Percentiles rank a stretch among this genome's conserved stretches.
phyloP scores from a whole-genome alignment of 2,113 vertebrate genomes.

The Tyrannus savana region DNA sequence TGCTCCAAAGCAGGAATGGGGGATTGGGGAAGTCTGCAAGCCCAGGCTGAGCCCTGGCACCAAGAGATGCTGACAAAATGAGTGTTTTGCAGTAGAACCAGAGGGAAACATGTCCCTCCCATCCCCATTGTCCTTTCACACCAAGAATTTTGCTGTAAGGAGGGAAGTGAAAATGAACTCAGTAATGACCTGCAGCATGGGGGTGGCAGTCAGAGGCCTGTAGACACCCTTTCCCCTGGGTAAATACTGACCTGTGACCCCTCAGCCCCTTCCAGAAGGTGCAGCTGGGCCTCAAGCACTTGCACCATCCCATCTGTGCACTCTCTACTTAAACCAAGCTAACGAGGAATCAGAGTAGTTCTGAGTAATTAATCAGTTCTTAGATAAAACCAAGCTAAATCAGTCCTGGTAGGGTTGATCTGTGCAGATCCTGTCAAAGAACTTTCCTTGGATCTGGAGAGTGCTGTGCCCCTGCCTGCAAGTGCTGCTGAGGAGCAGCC shows the following conservation, averaged over 20 bases:
- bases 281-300: accelerated
- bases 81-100: background rate
- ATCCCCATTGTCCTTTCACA: background rate
- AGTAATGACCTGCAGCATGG: accelerated
- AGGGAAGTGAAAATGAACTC: background rate
- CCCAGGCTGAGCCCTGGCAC: background rate
- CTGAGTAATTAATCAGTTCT: background rate
- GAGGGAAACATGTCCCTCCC: background rate
- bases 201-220: background rate
- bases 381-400: background rate
- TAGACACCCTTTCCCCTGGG: background rate
- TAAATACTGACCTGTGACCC: background rate
- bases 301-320: accelerated
- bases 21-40: background rate
- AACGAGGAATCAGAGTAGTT: background rate
- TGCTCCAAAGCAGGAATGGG: accelerated
- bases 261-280: background rate
- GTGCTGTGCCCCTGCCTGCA: background rate
- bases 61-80: background rate
- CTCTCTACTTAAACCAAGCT: background rate
- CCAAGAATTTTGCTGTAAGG: background rate
- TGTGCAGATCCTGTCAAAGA: background rate
- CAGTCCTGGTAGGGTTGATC: background rate
- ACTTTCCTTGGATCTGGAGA: background rate
- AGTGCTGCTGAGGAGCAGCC: background rate